A percentile compares a stretch with the other conserved stretches of the same genome.
Evolutionary conservation across 2,888 invertebrate species (phyloP).

Genomic region (Acleris sparsana): DNA sequence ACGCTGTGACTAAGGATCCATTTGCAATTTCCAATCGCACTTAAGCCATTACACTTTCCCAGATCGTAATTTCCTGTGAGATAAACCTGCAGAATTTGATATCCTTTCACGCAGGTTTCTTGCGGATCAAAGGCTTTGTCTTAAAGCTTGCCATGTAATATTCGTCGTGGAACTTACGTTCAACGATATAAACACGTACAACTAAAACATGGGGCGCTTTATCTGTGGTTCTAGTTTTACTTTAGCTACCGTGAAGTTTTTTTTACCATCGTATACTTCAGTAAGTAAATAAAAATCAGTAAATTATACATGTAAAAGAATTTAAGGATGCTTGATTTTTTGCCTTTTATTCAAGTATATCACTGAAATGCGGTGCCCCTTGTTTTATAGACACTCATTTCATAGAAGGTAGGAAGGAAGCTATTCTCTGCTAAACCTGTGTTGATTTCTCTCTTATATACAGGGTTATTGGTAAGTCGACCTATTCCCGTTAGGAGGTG

Average conservation of each 20-base stretch:
- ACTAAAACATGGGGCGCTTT: constrained; percentile 8
- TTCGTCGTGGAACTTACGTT: constrained; percentile 26
- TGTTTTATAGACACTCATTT: too few relatives aligned
- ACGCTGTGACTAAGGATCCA: not conserved
- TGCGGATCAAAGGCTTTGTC: constrained; percentile 35
- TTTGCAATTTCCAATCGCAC: constrained; percentile 26
- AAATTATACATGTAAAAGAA: too few relatives aligned
- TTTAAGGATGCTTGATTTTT: too few relatives aligned
- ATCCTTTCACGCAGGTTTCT: constrained; percentile 33
- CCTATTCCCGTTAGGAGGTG: too few relatives aligned
- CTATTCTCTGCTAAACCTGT: too few relatives aligned
- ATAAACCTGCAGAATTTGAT: constrained; percentile 37
- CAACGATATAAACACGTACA: constrained; percentile 25
- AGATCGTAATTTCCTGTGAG: constrained; percentile 38
- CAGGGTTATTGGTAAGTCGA: too few relatives aligned
- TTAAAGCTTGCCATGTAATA: constrained; percentile 34
- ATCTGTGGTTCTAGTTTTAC: constrained; percentile 2
- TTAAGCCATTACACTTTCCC: constrained; percentile 31
- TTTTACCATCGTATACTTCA: not conserved
- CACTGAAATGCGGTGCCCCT: too few relatives aligned
- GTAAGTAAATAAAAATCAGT: too few relatives aligned
- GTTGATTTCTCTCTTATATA: too few relatives aligned
- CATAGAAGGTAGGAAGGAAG: too few relatives aligned
- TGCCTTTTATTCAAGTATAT: too few relatives aligned
- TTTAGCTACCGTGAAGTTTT: not conserved